Conservation (phyloP, 2,888 invertebrate species). For the Polymixis flavicincta region DNA sequence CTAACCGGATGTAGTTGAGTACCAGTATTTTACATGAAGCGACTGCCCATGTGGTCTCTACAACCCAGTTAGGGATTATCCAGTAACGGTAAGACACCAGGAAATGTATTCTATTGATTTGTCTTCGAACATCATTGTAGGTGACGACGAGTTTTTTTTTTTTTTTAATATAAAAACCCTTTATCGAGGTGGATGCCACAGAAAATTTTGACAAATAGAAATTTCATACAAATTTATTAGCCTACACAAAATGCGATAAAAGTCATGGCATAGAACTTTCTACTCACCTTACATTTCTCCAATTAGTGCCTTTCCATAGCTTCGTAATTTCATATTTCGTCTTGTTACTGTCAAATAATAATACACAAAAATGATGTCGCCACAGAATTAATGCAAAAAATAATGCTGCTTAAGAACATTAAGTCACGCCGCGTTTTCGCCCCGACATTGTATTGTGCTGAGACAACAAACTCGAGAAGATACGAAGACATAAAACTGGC, state of each 20-base stretch:
- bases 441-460: constrained; percentile 31
- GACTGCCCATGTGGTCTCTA: no score
- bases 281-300: background rate
- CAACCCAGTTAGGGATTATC: no score
- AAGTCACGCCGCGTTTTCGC: constrained; percentile 30
- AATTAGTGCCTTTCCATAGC: background rate
- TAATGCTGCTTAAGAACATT: constrained; percentile 27
- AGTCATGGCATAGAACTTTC: background rate
- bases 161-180: background rate
- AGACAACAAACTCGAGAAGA: constrained; percentile 43
- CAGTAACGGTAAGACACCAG: no score
- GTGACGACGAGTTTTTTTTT: background rate
- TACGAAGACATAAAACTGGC: constrained; percentile 60
- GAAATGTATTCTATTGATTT: background rate
- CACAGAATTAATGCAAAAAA: constrained; percentile 22
- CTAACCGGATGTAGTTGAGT: no score
- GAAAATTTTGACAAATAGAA: background rate
- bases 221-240: background rate
- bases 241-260: background rate
- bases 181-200: background rate
- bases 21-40: no score
- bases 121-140: background rate
- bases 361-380: constrained; percentile 30
- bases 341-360: constrained; percentile 34
- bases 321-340: constrained; percentile 33